Evolutionary conservation across 2,113 vertebrate species (phyloP).

Genomic region (Chaenogobius annularis): DNA sequence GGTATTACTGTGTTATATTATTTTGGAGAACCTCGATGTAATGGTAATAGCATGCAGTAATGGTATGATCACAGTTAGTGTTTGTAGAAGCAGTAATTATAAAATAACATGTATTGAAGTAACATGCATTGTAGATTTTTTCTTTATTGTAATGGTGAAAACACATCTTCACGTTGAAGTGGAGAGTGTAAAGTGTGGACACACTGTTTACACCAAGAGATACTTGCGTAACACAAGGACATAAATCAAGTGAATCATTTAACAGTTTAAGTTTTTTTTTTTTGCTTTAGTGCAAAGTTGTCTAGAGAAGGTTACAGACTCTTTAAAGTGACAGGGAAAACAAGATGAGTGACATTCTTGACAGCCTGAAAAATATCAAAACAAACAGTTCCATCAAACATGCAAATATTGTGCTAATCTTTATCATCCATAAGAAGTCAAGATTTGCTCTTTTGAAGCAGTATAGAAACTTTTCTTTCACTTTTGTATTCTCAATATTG

Average conservation of each 20-base stretch:
- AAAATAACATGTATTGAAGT: too few relatives aligned
- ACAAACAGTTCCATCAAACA: background rate
- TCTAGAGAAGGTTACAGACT: background rate
- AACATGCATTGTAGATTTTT: background rate
- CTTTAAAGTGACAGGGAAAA: conserved; percentile 7
- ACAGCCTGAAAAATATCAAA: conserved; percentile 11
- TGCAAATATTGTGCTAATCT: background rate
- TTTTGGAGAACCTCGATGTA: background rate
- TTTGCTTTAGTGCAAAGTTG: conserved; percentile 20
- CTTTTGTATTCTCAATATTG: too few relatives aligned
- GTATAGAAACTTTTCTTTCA: background rate
- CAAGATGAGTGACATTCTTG: background rate
- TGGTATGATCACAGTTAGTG: background rate
- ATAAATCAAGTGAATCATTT: conserved; percentile 13
- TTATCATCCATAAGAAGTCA: background rate
- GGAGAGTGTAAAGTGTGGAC: conserved; percentile 11
- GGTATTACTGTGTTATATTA: background rate
- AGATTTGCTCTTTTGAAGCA: background rate
- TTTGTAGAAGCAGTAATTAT: background rate
- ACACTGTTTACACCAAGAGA: conserved; percentile 13
- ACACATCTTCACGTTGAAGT: conserved; percentile 11
- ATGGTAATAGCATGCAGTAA: background rate
- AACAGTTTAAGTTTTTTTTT: conserved; percentile 30
- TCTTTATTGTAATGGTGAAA: conserved; percentile 28
- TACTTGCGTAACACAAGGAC: conserved; percentile 16